Conservation (phyloP, 2,113 vertebrate species). For the Nesoenas mayeri region DNA sequence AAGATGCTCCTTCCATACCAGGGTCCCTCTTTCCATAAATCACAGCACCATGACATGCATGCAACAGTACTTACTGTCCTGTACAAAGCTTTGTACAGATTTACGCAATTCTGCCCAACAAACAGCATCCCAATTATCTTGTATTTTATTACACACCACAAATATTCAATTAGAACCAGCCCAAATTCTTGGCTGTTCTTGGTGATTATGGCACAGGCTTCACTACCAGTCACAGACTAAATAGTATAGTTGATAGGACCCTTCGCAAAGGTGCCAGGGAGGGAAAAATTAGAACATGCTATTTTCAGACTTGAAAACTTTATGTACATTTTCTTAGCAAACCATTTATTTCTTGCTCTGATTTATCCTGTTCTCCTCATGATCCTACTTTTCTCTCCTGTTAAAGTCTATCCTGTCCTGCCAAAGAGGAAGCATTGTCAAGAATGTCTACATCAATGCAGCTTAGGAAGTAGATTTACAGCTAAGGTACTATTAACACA, state of each 20-base stretch:
- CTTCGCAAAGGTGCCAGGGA: background rate
- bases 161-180: background rate
- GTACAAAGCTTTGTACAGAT: background rate
- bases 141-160: background rate
- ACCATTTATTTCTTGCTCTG: background rate
- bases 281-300: background rate
- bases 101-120: background rate
- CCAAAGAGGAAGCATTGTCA: background rate
- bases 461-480: background rate
- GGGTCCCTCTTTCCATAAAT: background rate
- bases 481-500: background rate
- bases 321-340: background rate
- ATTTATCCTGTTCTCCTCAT: background rate
- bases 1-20: background rate
- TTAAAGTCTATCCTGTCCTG: background rate
- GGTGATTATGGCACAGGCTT: background rate
- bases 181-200: background rate
- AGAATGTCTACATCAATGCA: background rate
- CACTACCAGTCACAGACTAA: background rate
- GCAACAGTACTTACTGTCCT: background rate
- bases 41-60: background rate
- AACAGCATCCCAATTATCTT: background rate
- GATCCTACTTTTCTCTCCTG: background rate
- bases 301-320: background rate
- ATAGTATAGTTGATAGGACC: background rate